Percentiles rank a stretch among this genome's conserved stretches.
Evolutionary conservation across 2,113 vertebrate genomes (phyloP).

Genomic region (Puma concolor): DNA sequence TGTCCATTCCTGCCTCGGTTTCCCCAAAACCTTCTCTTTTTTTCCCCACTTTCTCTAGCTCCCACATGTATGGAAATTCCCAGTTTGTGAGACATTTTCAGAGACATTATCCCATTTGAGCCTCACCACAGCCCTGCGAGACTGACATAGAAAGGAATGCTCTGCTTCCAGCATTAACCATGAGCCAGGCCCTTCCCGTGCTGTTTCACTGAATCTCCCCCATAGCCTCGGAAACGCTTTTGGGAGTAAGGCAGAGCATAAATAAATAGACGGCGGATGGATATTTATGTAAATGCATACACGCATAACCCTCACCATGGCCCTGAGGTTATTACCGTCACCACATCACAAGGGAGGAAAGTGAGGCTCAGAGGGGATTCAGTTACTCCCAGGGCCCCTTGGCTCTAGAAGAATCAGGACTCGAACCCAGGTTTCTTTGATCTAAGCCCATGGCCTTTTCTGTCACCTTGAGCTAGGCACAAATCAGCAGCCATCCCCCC

Average conservation of each 20-base stretch:
- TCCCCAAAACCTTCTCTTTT: background rate
- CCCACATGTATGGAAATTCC: background rate
- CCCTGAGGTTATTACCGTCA: background rate
- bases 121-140: background rate
- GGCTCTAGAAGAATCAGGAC: background rate
- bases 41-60: background rate
- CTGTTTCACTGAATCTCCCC: background rate
- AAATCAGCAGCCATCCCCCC: background rate
- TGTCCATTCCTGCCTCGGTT: background rate
- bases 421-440: background rate
- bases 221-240: background rate
- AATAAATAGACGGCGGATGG: background rate
- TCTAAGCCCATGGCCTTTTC: background rate
- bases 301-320: rapidly evolving
- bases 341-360: background rate
- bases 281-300: background rate
- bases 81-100: background rate
- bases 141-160: background rate
- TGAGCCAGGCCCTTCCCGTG: background rate
- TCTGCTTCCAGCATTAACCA: rapidly evolving
- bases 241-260: background rate
- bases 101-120: background rate
- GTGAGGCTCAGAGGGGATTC: background rate
- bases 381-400: background rate
- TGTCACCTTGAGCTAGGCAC: background rate